A percentile compares a stretch with the other conserved stretches of the same genome.
Evolutionary conservation across 2,888 invertebrate genomes (phyloP).

Genomic region (Ferdinandea cuprea): DNA sequence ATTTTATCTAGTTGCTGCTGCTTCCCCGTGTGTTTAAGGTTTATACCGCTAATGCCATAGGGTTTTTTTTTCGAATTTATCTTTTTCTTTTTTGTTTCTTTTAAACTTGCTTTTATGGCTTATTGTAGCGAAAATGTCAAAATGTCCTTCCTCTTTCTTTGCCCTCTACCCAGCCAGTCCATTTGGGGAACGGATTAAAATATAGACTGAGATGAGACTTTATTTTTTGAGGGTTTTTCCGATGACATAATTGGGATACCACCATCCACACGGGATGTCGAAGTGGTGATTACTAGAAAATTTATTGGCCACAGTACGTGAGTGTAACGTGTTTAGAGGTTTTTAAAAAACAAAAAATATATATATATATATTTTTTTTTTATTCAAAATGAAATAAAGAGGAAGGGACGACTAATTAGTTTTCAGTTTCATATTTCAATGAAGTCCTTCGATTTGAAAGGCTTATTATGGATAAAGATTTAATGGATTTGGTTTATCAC

Average conservation of each 20-base stretch:
- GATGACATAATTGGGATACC: constrained; percentile 54
- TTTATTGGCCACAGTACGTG: constrained; percentile 52
- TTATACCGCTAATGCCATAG: constrained; percentile 5
- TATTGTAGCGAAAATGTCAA: constrained; percentile 53
- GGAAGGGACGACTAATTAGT: constrained; percentile 1
- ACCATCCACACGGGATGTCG: constrained; percentile 14
- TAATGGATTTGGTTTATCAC: constrained; percentile 1
- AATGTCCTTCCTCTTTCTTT: constrained; percentile 21
- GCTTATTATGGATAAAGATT: not conserved
- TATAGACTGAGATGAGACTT: not conserved
- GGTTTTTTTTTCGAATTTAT: constrained; percentile 5
- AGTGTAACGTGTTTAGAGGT: constrained; percentile 41
- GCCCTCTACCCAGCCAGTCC: not conserved
- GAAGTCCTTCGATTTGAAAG: not conserved
- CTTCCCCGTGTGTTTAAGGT: constrained; percentile 2
- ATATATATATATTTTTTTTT: too few species aligned
- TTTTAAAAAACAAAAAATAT: not conserved
- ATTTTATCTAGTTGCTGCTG: constrained; percentile 57
- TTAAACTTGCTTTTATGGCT: constrained; percentile 27
- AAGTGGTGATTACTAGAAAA: constrained; percentile 47
- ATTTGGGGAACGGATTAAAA: constrained; percentile 11
- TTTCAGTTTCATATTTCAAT: not conserved
- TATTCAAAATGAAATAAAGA: not conserved
- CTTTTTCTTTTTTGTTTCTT: not conserved
- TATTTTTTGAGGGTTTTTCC: constrained; percentile 8